Evolutionary conservation across 2,113 vertebrate genomes (phyloP), one percentile per base, ranked within the genome.

Genomic region (Perca flavescens): DNA sequence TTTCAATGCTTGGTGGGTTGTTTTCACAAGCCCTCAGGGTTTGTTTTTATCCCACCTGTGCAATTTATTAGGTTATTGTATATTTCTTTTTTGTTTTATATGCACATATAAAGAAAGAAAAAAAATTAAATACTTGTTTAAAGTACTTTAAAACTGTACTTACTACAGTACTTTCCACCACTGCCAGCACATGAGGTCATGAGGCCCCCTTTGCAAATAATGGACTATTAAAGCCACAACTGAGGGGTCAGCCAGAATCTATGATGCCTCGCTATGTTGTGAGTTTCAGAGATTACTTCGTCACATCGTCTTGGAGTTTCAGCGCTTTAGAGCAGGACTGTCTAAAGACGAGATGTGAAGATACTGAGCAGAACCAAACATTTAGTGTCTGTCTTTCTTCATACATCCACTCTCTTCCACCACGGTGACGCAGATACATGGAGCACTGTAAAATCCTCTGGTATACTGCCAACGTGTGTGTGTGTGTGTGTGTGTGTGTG

Each of bases 321-420:
- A 52, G 71, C 2, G 1, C 46, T 65, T 74, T 3, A 6, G 43
- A 79, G 49, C 31, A 3, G 6, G 40, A 14, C 54, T 71, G 62
- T 80, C 73, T 68, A 3, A 22, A 78, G 71, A 31, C 15, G 34
- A 58, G 68, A 79, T 46, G 43, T 60, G 80, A 65, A 78, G 83
- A 93, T 31, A 78, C 74, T 86, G 71, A 84, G 71, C 90, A 93
- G 88, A 83, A 19, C 74, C 60, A 80, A 89, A 82, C 80, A 85
- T 54, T 77, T 50, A 49, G 54, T 6, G 80, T 88, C 85, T 89
- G 89, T 77, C 63, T 89, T 86, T 80, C 61, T 73, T 91, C 85
- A 89, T 62, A 79, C 76, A 36, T 66, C 63, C 70, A 49, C 52
- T 86, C 61, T 83, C 85, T 75, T 89, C 85, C 87, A 83, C 77